Evolutionary conservation across 2,113 vertebrate genomes (phyloP).

Genomic region (Dasyornis broadbenti): DNA sequence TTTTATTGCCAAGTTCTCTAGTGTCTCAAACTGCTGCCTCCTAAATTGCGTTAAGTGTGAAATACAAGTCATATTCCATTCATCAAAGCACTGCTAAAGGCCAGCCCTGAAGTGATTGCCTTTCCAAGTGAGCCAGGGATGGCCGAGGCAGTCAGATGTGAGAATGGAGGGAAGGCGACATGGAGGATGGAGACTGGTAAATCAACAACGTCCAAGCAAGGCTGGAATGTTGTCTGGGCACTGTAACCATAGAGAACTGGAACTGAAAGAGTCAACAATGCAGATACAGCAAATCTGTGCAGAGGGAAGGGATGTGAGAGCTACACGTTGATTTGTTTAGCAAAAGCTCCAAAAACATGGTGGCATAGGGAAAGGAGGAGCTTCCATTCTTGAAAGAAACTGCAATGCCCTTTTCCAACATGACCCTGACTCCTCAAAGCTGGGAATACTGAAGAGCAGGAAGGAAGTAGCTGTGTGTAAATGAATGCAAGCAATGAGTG

Average conservation of each 20-base stretch:
- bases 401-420: background rate
- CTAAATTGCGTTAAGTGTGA: conserved; percentile 14
- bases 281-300: background rate
- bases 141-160: background rate
- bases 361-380: background rate
- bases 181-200: background rate
- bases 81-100: background rate
- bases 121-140: background rate
- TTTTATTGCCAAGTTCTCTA: conserved; percentile 22
- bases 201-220: background rate
- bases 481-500: background rate
- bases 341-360: background rate
- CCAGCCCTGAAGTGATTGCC: background rate
- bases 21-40: background rate
- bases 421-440: background rate
- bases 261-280: background rate
- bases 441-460: background rate
- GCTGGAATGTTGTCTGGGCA: background rate
- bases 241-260: background rate
- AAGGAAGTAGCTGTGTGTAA: background rate
- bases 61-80: background rate
- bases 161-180: background rate
- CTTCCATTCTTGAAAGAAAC: background rate
- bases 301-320: background rate
- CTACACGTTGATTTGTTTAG: background rate